Evolutionary conservation across 2,888 invertebrate genomes (phyloP).

Genomic region (Xanthostigma xanthostigma): DNA sequence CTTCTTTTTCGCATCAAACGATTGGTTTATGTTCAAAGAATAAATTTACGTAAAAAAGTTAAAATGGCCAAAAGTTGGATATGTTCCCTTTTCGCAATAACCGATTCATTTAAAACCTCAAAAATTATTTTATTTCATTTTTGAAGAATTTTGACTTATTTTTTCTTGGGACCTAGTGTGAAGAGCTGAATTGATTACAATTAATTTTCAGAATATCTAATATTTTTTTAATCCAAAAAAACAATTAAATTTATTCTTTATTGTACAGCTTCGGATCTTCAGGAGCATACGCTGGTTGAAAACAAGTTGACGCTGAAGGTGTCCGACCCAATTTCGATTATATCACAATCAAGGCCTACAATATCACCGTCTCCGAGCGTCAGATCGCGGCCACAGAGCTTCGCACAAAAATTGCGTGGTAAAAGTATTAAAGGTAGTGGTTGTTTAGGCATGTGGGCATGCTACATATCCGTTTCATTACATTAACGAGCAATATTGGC

Average conservation of each 20-base stretch:
- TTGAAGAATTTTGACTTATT: neutral
- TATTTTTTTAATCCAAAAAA: too few relatives aligned
- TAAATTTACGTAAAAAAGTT: too few relatives aligned
- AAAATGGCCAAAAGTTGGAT: too few relatives aligned
- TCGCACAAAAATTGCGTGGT: constrained; percentile 73
- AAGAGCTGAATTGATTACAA: too few relatives aligned
- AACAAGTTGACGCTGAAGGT: constrained; percentile 30
- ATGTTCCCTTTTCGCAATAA: too few relatives aligned
- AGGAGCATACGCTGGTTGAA: constrained; percentile 39
- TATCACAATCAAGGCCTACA: constrained; percentile 25
- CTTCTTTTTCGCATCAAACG: too few relatives aligned
- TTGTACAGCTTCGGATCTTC: constrained; percentile 41
- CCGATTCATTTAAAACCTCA: too few relatives aligned
- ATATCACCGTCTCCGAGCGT: constrained; percentile 39
- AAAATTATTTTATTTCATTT: neutral
- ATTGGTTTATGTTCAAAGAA: too few relatives aligned
- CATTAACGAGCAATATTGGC: too few relatives aligned
- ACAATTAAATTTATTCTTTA: neutral
- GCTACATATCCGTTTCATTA: too few relatives aligned
- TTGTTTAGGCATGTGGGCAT: neutral
- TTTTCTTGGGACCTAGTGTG: too few relatives aligned
- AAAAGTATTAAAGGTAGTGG: constrained; percentile 60
- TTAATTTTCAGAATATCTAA: too few relatives aligned
- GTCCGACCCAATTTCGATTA: constrained; percentile 25
- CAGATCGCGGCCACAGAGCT: constrained; percentile 61